Conservation (phyloP, 2,888 invertebrate species). For the Elmis aenea region DNA sequence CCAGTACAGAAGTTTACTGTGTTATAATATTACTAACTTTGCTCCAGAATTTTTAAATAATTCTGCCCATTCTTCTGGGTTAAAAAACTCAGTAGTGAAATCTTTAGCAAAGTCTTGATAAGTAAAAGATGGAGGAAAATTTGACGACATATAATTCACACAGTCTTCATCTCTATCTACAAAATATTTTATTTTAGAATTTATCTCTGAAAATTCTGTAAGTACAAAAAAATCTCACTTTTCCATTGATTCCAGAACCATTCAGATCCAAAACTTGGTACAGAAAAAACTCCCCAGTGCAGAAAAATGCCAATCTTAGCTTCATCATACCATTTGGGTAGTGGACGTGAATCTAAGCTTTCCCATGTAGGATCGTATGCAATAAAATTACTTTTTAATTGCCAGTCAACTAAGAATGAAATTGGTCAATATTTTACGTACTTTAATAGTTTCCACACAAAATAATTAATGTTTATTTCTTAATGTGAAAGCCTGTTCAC, state of each 20-base stretch:
- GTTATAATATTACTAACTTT: slow-evolving; percentile 79
- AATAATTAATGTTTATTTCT: too few species aligned
- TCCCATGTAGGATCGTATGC: slow-evolving; percentile 64
- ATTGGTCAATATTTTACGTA: too few species aligned
- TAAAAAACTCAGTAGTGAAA: slow-evolving; percentile 86
- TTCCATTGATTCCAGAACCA: slow-evolving; percentile 91
- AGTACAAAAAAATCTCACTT: slow-evolving; percentile 54
- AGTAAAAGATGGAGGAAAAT: slow-evolving; percentile 78
- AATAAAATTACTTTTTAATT: too few species aligned
- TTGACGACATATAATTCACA: slow-evolving; percentile 68
- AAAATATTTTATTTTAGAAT: too few species aligned
- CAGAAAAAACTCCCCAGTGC: slow-evolving; percentile 91
- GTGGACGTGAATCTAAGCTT: slow-evolving; percentile 74
- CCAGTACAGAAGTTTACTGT: too few species aligned
- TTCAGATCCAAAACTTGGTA: slow-evolving; percentile 80
- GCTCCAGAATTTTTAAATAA: slow-evolving; percentile 82
- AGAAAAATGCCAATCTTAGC: slow-evolving; percentile 89
- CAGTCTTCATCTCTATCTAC: not conserved
- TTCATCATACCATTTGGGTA: slow-evolving; percentile 85
- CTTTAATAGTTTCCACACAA: too few species aligned
- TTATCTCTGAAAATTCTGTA: not conserved
- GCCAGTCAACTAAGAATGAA: too few species aligned
- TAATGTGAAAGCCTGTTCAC: too few species aligned
- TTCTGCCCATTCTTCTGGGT: slow-evolving; percentile 78
- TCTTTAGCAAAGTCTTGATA: slow-evolving; percentile 89